Conservation (phyloP, 1,140 invertebrate genomes). For the Diachasmimorpha longicaudata region DNA sequence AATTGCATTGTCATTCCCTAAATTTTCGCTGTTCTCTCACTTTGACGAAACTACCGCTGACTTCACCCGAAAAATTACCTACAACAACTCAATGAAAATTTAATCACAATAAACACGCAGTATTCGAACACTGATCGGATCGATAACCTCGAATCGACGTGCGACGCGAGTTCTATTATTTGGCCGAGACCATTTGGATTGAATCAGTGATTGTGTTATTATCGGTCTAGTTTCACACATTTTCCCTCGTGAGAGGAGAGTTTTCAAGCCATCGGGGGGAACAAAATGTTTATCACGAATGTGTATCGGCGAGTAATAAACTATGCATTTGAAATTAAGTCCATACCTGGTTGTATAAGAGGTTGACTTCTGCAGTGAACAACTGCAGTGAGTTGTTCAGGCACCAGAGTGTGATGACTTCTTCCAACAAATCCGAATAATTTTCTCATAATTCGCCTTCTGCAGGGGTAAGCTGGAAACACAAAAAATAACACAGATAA, state of each 20-base stretch:
- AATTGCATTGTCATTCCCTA: no score
- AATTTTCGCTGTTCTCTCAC: no score
- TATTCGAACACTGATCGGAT: no score
- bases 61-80: no score
- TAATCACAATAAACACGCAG: no score
- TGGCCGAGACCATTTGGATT: not conserved
- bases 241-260: not conserved
- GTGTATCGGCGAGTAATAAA: conserved; percentile 49
- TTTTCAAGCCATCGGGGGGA: not conserved
- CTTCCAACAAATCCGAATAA: no score
- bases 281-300: conserved; percentile 45
- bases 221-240: not conserved
- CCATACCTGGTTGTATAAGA: conserved; percentile 43
- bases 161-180: not conserved
- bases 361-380: conserved; percentile 32
- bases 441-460: not conserved
- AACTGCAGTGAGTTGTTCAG: conserved; percentile 38
- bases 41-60: no score
- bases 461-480: conserved; percentile 30
- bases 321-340: conserved; percentile 37
- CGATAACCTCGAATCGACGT: no score
- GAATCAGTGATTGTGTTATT: not conserved
- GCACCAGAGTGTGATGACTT: not conserved
- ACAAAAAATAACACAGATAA: not conserved
- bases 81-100: no score